Conservation (phyloP, 2,797 vertebrate genomes). For the Manis pentadactyla region DNA sequence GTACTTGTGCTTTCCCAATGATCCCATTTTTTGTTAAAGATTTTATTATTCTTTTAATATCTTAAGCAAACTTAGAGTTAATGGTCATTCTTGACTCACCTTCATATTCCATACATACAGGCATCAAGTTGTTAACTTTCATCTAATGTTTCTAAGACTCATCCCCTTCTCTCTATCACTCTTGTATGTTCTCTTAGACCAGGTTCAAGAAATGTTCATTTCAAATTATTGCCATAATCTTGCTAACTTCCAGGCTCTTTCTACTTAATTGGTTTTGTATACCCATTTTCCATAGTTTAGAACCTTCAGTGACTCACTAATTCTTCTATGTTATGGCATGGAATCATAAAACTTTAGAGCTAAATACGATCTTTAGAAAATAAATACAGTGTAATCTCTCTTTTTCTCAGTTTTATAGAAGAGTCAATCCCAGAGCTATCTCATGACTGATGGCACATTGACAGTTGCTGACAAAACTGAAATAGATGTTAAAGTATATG, state of each 20-base stretch:
- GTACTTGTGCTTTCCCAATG: not conserved
- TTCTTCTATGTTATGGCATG: not conserved
- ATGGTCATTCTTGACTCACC: not conserved
- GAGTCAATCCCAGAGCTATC: not conserved
- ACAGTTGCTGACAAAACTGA: not conserved
- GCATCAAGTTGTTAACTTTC: not conserved
- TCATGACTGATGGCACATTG: not conserved
- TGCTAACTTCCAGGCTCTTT: not conserved
- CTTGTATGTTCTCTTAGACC: not conserved
- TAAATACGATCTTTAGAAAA: constrained; percentile 36
- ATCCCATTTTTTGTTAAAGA: constrained; percentile 5
- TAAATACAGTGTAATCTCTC: not conserved
- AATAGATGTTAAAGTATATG: not conserved
- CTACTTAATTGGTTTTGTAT: not conserved
- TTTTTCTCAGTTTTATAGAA: not conserved
- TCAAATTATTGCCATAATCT: not conserved
- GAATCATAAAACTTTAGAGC: not conserved
- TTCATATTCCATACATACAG: not conserved
- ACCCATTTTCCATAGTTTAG: not conserved
- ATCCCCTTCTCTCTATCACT: not conserved
- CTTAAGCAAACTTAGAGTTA: constrained; percentile 3
- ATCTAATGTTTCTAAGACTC: not conserved
- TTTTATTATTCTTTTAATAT: constrained; percentile 15
- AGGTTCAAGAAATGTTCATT: not conserved
- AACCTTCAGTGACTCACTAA: not conserved